These are phyloP conservation scores for Scrobipalpa costella DNA, from an alignment of 2,888 invertebrate species.

Conservation along the genomic window DNA sequence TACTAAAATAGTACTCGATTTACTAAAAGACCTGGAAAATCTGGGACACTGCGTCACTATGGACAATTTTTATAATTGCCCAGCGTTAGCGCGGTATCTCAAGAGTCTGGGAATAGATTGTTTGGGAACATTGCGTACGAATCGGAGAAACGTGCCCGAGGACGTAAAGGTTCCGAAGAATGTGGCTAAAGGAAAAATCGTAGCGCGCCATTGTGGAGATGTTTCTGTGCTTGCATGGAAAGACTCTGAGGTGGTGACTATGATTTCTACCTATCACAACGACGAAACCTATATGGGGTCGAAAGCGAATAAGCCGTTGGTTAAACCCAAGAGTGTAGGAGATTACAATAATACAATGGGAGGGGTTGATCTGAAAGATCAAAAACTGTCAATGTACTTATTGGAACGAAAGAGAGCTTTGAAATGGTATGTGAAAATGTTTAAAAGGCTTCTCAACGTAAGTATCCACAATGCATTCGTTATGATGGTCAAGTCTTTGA, in stretches of 20 bases:
- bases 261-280: conserved; percentile 35
- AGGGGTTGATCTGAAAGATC: no score
- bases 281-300: conserved; percentile 23
- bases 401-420: conserved; percentile 30
- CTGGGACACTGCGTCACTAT: no score
- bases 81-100: no score
- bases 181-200: background rate
- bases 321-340: background rate
- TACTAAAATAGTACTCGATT: no score
- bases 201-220: conserved; percentile 27
- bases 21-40: no score
- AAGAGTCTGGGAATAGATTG: background rate
- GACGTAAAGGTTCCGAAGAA: background rate
- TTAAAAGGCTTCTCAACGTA: conserved; percentile 28
- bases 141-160: background rate
- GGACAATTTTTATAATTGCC: no score
- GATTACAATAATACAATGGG: no score
- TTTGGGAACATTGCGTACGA: conserved; percentile 11
- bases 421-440: conserved; percentile 34
- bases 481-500: background rate
- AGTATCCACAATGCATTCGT: conserved; percentile 3
- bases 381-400: conserved; percentile 32
- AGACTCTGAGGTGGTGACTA: conserved; percentile 33
- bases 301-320: no score
- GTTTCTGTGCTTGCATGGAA: conserved; percentile 35